Base-by-base conservation (phyloP, 2,113 vertebrate species). In the Chiloscyllium plagiosum region DNA sequence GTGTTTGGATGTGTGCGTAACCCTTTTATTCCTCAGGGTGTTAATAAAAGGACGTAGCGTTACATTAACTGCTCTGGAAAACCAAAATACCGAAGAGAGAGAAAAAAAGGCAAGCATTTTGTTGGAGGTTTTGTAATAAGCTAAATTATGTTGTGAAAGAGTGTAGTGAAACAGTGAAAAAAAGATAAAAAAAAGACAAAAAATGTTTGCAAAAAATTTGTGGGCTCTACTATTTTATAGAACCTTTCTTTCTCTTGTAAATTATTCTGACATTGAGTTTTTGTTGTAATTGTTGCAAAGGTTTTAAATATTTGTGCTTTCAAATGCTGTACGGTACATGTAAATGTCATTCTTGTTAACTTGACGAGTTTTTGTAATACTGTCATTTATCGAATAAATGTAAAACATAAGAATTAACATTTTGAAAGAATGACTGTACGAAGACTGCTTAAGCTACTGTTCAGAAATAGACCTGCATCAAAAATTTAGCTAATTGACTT, bases 281-380 rank as follows among this genome's bases (percentile, higher is more conserved):
- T 98, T 98, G 99, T 99, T 99, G 99, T 99, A 99, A 98, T 98
- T 98, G 99, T 99, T 99, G 99, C 98, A 98, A 99, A 99, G 98
- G 98, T 99, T 99, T 99, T 99, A 99, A 99, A 99, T 99, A 99
- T 99, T 99, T 99, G 99, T 99, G 99, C 99, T 98, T 98, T 95
- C 47, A 95, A 99, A 99, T 98, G 98, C 98, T 99, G 99, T 99
- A 99, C 98, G 99, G 99, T 99, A 95, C 69, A 33, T 95, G 99
- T 98, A 98, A 98, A 98, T 98, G 99, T 99, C 99, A 99, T 72
- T 99, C 99, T 98, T 99, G 99, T 99, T 99, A 99, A 98, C 98
- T 99, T 99, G 99, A 98, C 99, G 98, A 99, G 98, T 95, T 99
- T 99, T 99, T 99, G 99, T 99, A 99, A 99, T 98, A 99, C 99